Evolutionary conservation across 2,113 vertebrate genomes (phyloP).

Genomic region (Sebastes schlegelii): DNA sequence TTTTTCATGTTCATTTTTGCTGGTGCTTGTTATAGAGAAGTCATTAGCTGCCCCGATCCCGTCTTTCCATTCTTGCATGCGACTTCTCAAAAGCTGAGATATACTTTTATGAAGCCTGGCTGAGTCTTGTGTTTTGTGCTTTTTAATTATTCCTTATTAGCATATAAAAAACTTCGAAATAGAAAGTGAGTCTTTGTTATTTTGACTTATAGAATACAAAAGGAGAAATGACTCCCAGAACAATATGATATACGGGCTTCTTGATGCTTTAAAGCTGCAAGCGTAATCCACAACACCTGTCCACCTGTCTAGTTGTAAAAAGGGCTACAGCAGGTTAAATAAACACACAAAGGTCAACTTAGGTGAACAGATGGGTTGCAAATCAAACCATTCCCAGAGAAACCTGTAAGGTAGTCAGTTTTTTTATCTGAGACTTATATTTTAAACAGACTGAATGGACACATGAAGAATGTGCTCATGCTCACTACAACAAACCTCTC

Average conservation of each 20-base stretch:
- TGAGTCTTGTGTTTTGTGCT: conserved; percentile 6
- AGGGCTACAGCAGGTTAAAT: neutral
- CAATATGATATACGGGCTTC: neutral
- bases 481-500: neutral
- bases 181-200: neutral
- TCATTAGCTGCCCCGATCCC: neutral
- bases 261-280: conserved; percentile 1
- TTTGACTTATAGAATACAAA: neutral
- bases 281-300: neutral
- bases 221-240: neutral
- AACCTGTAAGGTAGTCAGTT: neutral
- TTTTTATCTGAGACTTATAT: neutral
- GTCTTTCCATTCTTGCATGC: neutral
- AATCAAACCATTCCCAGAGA: neutral
- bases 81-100: neutral
- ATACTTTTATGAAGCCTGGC: neutral
- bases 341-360: conserved; percentile 3
- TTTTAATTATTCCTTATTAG: neutral
- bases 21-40: neutral
- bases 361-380: neutral
- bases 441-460: neutral
- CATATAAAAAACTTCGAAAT: neutral
- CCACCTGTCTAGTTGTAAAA: neutral
- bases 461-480: neutral
- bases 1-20: neutral